Evolutionary conservation across 2,888 invertebrate genomes (phyloP).

Genomic region (Cataglyphis cursor): DNA sequence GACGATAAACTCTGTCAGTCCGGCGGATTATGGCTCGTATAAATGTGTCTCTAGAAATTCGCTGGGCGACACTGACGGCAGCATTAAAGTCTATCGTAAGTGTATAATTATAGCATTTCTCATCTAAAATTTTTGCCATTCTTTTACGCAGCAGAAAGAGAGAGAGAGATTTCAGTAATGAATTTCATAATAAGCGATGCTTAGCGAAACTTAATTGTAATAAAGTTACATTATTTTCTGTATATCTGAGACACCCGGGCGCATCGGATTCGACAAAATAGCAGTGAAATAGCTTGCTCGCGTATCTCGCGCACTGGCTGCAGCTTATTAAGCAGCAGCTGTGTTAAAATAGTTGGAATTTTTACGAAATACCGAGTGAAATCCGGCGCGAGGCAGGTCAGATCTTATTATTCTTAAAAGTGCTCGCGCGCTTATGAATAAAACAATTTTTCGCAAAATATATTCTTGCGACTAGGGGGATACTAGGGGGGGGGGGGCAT

Average conservation of each 20-base stretch:
- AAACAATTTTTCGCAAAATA: slow-evolving; percentile 46
- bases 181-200: neutral
- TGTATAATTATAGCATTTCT: slow-evolving; percentile 60
- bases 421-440: slow-evolving; percentile 51
- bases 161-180: neutral
- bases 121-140: neutral
- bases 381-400: slow-evolving; percentile 9
- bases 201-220: neutral
- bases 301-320: neutral
- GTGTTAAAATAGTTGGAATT: slow-evolving; percentile 51
- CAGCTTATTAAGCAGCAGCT: slow-evolving; percentile 54
- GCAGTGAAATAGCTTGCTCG: neutral
- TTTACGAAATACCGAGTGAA: slow-evolving; percentile 46
- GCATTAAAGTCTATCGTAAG: slow-evolving; percentile 88
- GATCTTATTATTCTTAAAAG: slow-evolving; percentile 45
- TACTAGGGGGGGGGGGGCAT: neutral
- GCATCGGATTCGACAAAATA: slow-evolving; percentile 19
- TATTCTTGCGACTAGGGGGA: slow-evolving; percentile 1
- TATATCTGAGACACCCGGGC: neutral
- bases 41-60: slow-evolving; percentile 88
- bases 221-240: slow-evolving; percentile 5
- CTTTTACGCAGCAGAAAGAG: neutral
- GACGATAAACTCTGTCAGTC: slow-evolving; percentile 86
- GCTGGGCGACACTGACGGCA: slow-evolving; percentile 88
- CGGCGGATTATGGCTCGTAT: slow-evolving; percentile 87